A percentile compares a stretch with the other conserved stretches of the same genome.
Evolutionary conservation across 2,113 vertebrate species (phyloP).

Genomic region (Osmerus mordax): DNA sequence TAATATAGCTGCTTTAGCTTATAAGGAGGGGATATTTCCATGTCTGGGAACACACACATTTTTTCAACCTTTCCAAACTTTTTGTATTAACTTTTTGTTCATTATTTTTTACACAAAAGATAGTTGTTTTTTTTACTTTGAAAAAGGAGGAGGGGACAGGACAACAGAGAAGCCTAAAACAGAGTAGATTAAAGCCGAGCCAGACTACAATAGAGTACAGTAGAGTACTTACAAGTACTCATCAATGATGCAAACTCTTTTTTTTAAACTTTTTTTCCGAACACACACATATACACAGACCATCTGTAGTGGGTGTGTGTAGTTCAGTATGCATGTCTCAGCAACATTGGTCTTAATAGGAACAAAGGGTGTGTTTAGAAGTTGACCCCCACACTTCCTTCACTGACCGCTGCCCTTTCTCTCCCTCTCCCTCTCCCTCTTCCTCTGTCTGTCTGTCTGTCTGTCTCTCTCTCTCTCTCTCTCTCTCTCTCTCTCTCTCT

Average conservation of each 20-base stretch:
- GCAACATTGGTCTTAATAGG: slow-evolving; percentile 44
- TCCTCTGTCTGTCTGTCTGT: slow-evolving; percentile 40
- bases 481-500: slow-evolving; percentile 23
- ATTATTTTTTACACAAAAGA: too few species aligned
- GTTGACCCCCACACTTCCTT: slow-evolving; percentile 60
- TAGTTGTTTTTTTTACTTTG: too few species aligned
- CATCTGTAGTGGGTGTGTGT: slow-evolving; percentile 28
- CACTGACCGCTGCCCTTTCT: slow-evolving; percentile 42
- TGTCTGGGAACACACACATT: neutral
- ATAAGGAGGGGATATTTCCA: too few species aligned
- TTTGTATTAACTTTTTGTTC: too few species aligned
- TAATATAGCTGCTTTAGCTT: too few species aligned
- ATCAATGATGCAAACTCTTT: too few species aligned
- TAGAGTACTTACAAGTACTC: too few species aligned
- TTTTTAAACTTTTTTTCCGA: too few species aligned
- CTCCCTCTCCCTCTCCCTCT: neutral
- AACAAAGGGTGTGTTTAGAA: slow-evolving; percentile 70
- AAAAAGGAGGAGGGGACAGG: slow-evolving; percentile 5
- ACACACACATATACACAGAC: slow-evolving; percentile 9
- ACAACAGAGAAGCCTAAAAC: neutral
- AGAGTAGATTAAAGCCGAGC: neutral
- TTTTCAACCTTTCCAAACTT: neutral
- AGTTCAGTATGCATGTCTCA: slow-evolving; percentile 58
- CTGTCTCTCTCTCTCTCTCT: slow-evolving; percentile 5
- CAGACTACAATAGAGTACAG: neutral